phyloP scores from a whole-genome alignment of 2,113 vertebrate species.

The Melanotaenia duboulayi region DNA sequence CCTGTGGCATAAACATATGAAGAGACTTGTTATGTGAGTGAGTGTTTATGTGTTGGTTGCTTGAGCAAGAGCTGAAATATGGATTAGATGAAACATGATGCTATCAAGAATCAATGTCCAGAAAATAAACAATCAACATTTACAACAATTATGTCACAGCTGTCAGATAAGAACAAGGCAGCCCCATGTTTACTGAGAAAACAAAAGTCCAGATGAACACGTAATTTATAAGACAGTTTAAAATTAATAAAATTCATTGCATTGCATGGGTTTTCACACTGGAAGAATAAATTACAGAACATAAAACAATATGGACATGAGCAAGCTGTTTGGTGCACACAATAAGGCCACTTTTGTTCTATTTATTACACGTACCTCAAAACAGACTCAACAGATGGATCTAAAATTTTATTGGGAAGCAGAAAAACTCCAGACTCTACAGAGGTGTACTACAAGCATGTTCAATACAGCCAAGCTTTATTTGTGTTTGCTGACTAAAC shows the following conservation, averaged over 20 bases:
- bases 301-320: neutral
- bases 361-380: too few species aligned
- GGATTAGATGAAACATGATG: neutral
- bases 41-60: neutral
- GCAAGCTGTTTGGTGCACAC: too few species aligned
- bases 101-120: neutral
- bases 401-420: too few species aligned
- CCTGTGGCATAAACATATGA: constrained; percentile 30
- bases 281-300: neutral
- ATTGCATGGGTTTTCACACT: neutral
- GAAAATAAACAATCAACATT: constrained; percentile 8
- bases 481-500: too few species aligned
- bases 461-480: too few species aligned
- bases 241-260: neutral
- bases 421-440: too few species aligned
- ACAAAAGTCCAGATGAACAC: neutral
- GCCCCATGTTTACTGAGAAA: neutral
- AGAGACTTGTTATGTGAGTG: constrained; percentile 10
- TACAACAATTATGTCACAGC: neutral
- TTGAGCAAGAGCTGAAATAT: neutral
- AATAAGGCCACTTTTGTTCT: too few species aligned
- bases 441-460: too few species aligned
- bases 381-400: too few species aligned
- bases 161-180: neutral
- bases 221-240: neutral